Evolutionary conservation across 2,888 invertebrate species (phyloP).

Genomic region (Pseudolycoriella hygida): DNA sequence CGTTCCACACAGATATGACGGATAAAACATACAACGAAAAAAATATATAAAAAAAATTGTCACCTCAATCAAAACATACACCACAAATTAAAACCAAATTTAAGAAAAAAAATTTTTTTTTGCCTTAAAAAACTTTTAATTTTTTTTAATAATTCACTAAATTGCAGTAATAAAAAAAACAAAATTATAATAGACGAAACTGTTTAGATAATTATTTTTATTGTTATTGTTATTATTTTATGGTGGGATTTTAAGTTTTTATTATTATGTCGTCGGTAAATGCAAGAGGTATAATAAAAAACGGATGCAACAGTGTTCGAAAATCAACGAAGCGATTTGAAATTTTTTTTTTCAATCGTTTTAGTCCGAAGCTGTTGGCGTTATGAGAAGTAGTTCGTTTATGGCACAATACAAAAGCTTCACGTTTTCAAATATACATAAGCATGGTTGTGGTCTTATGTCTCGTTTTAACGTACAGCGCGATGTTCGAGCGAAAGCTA

Average conservation of each 20-base stretch:
- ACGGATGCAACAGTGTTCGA: constrained; percentile 1
- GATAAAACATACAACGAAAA: not conserved
- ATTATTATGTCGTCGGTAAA: constrained; percentile 1
- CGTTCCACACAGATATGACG: no score
- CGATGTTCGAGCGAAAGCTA: not conserved
- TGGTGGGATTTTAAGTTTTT: constrained; percentile 3
- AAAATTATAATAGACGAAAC: not conserved
- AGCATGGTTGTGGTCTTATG: not conserved
- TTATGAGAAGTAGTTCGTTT: constrained; percentile 31
- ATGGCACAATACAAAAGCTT: constrained; percentile 31
- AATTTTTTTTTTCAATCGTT: constrained; percentile 14
- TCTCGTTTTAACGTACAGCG: not conserved
- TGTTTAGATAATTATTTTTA: constrained; percentile 1
- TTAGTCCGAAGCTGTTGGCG: constrained; percentile 29
- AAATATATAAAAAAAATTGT: not conserved
- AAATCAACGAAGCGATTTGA: constrained; percentile 1
- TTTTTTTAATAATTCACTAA: not conserved
- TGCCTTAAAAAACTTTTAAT: not conserved
- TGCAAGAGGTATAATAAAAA: constrained; percentile 4
- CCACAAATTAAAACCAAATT: not conserved
- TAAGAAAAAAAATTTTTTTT: not conserved
- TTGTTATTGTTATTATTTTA: constrained; percentile 1
- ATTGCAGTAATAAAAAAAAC: not conserved
- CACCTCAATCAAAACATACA: not conserved
- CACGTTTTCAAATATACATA: constrained; percentile 2